Conservation (phyloP, 2,888 invertebrate genomes). For the Sphaerophoria rueppellii region DNA sequence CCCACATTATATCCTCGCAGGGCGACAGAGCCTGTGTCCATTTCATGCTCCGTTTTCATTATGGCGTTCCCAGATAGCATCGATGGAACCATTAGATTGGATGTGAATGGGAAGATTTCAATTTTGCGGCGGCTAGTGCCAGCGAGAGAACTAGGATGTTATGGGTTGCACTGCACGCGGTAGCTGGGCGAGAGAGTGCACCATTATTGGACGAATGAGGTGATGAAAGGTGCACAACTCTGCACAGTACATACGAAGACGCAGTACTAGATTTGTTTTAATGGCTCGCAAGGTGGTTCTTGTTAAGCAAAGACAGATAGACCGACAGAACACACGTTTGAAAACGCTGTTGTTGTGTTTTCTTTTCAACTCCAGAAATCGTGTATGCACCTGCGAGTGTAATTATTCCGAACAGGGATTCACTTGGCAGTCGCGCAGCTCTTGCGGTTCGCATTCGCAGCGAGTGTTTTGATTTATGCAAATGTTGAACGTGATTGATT, state of each 20-base stretch:
- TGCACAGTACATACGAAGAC: neutral
- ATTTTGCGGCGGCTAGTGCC: slow-evolving; percentile 45
- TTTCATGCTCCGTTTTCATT: slow-evolving; percentile 64
- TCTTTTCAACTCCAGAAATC: slow-evolving; percentile 18
- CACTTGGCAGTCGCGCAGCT: neutral
- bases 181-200: slow-evolving; percentile 60
- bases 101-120: slow-evolving; percentile 55
- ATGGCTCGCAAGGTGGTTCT: slow-evolving; percentile 53
- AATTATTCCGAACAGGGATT: slow-evolving; percentile 68
- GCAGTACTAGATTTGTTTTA: slow-evolving; percentile 55
- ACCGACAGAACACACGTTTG: slow-evolving; percentile 26
- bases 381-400: slow-evolving; percentile 70
- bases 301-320: neutral
- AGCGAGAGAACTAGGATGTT: slow-evolving; percentile 67
- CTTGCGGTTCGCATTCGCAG: neutral
- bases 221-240: slow-evolving; percentile 63
- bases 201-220: slow-evolving; percentile 68
- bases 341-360: neutral
- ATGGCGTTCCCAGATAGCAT: slow-evolving; percentile 25
- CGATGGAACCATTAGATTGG: neutral
- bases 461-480: slow-evolving; percentile 73
- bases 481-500: slow-evolving; percentile 70
- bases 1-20: slow-evolving; percentile 58
- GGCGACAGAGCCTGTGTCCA: slow-evolving; percentile 17
- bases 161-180: slow-evolving; percentile 37